These are phyloP conservation scores for Agriopis aurantiaria DNA, from an alignment of 2,888 invertebrate genomes.

Conservation along the genomic window DNA sequence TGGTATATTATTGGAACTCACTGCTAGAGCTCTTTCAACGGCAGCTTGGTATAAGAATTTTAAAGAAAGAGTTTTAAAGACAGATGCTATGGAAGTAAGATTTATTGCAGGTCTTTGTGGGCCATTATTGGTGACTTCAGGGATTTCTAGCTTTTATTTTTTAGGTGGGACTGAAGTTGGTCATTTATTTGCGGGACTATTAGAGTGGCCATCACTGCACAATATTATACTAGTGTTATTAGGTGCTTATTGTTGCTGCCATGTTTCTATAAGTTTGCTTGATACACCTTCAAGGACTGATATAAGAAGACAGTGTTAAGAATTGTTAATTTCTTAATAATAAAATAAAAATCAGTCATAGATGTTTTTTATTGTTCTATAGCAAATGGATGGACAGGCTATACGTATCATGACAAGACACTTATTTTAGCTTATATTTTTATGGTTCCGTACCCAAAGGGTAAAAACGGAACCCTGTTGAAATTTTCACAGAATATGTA, in stretches of 20 bases:
- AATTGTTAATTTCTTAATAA: no score
- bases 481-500: no score
- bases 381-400: no score
- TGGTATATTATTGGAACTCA: conserved; percentile 91
- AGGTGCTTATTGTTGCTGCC: conserved; percentile 76
- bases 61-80: conserved; percentile 69
- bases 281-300: conserved; percentile 72
- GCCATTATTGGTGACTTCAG: conserved; percentile 92
- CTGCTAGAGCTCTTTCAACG: conserved; percentile 82
- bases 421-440: no score
- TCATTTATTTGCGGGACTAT: conserved; percentile 88
- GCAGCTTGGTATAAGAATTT: conserved; percentile 77
- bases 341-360: no score
- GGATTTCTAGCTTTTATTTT: conserved; percentile 95
- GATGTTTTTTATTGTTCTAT: no score
- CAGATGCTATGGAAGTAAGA: conserved; percentile 83
- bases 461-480: no score
- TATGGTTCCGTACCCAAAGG: no score
- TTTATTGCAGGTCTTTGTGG: conserved; percentile 89
- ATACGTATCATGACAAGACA: no score
- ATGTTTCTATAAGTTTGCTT: conserved; percentile 76
- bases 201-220: conserved; percentile 73
- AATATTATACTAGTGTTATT: conserved; percentile 65
- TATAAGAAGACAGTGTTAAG: conserved; percentile 48
- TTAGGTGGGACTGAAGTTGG: conserved; percentile 92